phyloP scores from a whole-genome alignment of 2,797 vertebrate genomes.

The Pangasius djambal region DNA sequence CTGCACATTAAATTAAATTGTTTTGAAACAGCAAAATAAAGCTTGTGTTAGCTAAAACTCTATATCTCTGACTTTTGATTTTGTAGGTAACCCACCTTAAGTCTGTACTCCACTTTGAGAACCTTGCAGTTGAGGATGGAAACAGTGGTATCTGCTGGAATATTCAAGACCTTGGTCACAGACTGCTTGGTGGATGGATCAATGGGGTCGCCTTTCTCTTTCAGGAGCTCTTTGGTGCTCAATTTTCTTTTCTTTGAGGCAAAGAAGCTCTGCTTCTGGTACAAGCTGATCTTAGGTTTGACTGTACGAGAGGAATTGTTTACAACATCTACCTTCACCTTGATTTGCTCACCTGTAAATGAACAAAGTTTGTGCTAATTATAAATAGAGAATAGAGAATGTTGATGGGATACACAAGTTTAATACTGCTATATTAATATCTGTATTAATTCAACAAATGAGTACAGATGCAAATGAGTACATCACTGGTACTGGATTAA shows the following conservation, averaged over 20 bases:
- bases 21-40: background rate
- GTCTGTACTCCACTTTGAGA: conserved; percentile 87
- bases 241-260: conserved; percentile 82
- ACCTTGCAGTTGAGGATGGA: conserved; percentile 87
- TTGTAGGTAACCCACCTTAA: conserved; percentile 78
- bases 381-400: background rate
- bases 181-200: conserved; percentile 78
- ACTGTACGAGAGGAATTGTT: conserved; percentile 88
- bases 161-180: conserved; percentile 79
- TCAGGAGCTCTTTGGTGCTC: conserved; percentile 81
- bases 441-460: background rate
- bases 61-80: background rate
- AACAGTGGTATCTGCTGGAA: conserved; percentile 77
- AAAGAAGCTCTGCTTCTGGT: conserved; percentile 88
- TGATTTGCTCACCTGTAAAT: conserved; percentile 84
- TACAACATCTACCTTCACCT: conserved; percentile 83
- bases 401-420: background rate
- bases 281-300: conserved; percentile 88
- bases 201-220: conserved; percentile 84
- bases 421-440: background rate
- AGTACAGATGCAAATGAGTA: background rate
- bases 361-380: conserved; percentile 14
- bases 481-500: background rate
- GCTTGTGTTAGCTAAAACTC: background rate
- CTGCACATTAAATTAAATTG: background rate